These are phyloP conservation scores for Drosophila ananassae DNA, from an alignment of 1,140 invertebrate species.

Conservation along the genomic window DNA sequence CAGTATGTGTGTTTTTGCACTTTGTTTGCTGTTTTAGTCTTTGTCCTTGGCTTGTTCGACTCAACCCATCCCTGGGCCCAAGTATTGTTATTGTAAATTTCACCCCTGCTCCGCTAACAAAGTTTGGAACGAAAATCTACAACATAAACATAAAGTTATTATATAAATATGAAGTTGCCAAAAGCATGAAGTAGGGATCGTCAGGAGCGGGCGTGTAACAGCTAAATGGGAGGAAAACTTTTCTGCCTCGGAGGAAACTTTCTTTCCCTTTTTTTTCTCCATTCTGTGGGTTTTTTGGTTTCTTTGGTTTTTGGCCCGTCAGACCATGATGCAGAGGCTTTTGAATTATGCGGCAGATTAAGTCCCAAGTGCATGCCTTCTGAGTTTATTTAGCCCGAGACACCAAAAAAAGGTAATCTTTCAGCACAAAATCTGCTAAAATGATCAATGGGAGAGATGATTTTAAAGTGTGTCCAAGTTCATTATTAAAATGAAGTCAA, in stretches of 20 bases:
- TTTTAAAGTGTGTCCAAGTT: conserved; percentile 42
- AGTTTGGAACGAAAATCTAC: conserved; percentile 59
- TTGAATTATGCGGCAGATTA: conserved; percentile 77
- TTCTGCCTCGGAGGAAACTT: conserved; percentile 48
- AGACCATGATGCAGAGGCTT: conserved; percentile 47
- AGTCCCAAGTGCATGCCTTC: conserved; percentile 70
- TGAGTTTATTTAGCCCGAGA: conserved; percentile 57
- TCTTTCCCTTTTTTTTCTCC: conserved; percentile 22
- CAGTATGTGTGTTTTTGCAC: conserved; percentile 46
- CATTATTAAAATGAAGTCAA: conserved; percentile 9
- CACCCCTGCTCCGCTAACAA: conserved; percentile 14
- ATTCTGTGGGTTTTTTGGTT: conserved; percentile 29
- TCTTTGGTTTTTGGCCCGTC: conserved; percentile 49
- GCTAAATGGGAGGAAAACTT: conserved; percentile 54
- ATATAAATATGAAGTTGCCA: conserved; percentile 78
- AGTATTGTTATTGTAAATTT: conserved; percentile 37
- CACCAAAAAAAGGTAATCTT: conserved; percentile 18
- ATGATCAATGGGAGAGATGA: conserved; percentile 40
- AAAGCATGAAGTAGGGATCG: conserved; percentile 13
- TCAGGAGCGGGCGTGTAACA: conserved; percentile 2
- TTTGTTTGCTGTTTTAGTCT: conserved; percentile 54
- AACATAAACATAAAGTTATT: conserved; percentile 81
- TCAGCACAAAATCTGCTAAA: conserved; percentile 21
- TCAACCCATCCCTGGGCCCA: not conserved
- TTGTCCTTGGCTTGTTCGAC: conserved; percentile 51